These are phyloP conservation scores for Rhingia campestris DNA, from an alignment of 2,888 invertebrate genomes.

Conservation along the genomic window DNA sequence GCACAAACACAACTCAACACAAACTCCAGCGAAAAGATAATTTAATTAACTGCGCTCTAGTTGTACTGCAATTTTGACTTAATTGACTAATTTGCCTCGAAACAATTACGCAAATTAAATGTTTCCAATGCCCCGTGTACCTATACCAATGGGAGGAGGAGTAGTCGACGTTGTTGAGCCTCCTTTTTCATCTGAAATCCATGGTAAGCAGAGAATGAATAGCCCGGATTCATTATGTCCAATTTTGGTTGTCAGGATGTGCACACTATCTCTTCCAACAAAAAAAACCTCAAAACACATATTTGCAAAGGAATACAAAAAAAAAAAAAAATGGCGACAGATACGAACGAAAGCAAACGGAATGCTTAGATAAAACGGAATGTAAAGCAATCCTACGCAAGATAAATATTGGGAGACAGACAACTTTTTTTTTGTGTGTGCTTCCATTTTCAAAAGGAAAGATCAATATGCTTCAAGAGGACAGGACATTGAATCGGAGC, in stretches of 20 bases:
- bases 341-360: not conserved
- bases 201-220: not conserved
- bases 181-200: not conserved
- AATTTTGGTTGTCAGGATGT: conserved; percentile 42
- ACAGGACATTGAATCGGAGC: conserved; percentile 37
- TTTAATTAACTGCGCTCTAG: conserved; percentile 70
- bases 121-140: conserved; percentile 8
- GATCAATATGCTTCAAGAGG: conserved; percentile 43
- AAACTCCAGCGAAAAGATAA: conserved; percentile 53
- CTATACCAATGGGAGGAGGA: not conserved
- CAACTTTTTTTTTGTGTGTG: not conserved
- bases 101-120: conserved; percentile 61
- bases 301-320: conserved; percentile 12
- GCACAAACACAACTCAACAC: conserved; percentile 18
- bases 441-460: conserved; percentile 14
- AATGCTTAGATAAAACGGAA: conserved; percentile 20
- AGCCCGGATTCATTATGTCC: conserved; percentile 29
- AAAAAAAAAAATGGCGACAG: not conserved
- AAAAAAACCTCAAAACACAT: conserved; percentile 37
- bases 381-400: conserved; percentile 59
- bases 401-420: conserved; percentile 44
- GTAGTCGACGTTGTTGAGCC: not conserved
- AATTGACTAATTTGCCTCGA: conserved; percentile 71
- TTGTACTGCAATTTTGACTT: conserved; percentile 62
- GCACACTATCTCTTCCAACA: not conserved